phyloP scores from a whole-genome alignment of 2,113 vertebrate genomes.

The Saimiri boliviensis region DNA sequence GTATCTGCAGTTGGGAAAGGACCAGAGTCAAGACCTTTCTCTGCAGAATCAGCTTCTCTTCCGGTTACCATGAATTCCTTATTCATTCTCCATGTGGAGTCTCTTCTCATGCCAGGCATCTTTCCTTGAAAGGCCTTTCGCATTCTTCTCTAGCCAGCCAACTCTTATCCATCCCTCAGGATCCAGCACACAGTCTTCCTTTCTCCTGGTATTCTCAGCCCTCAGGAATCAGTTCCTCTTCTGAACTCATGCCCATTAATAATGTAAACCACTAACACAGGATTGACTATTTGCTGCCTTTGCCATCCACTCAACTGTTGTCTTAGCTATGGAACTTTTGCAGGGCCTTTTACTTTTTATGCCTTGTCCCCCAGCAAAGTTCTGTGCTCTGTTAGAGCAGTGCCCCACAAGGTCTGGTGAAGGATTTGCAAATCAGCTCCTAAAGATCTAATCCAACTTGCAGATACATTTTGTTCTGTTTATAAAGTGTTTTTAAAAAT shows the following conservation, averaged over 20 bases:
- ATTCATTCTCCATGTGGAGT: background rate
- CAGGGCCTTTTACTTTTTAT: background rate
- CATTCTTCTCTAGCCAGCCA: background rate
- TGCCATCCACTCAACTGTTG: background rate
- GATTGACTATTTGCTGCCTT: background rate
- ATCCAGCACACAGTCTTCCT: background rate
- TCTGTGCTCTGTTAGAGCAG: background rate
- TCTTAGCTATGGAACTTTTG: background rate
- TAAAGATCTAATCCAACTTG: background rate
- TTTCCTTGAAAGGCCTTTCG: background rate
- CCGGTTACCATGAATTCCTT: rapidly evolving
- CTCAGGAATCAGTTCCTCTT: background rate
- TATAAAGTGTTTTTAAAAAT: background rate
- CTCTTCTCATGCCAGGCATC: background rate
- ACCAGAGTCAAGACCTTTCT: background rate
- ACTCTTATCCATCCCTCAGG: background rate
- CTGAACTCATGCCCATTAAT: background rate
- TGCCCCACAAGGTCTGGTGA: background rate
- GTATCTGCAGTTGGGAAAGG: background rate
- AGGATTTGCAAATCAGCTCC: background rate
- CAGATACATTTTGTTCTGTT: background rate
- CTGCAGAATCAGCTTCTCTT: background rate
- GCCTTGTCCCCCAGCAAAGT: background rate
- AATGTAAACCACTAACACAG: background rate
- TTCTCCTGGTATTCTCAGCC: background rate